Base-by-base conservation (phyloP, 2,888 invertebrate species). In the Mesorhabditis belari region DNA sequence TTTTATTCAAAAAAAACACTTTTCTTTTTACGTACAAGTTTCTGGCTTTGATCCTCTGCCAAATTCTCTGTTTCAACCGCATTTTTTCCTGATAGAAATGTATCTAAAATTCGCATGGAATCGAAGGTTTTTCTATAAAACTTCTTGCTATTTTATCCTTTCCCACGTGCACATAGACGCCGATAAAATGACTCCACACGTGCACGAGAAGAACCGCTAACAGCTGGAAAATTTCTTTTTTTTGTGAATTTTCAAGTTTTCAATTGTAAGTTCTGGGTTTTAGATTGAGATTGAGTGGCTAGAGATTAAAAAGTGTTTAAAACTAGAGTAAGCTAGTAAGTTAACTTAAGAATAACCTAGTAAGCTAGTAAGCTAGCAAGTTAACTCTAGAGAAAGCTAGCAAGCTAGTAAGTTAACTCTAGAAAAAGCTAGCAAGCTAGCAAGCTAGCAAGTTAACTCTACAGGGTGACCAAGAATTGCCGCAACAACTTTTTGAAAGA, bases 101-200 rank as follows among this genome's bases (percentile, higher is more conserved):
- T 65, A 9, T 51, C 57, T 23, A 44, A 23, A n/a, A n/a, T n/a
- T 9, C 12, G 12, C 9, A 25, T 25, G 17, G 19, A 26, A 12
- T 25, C n/a, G n/a, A n/a, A n/a, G n/a, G n/a, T 25, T 5, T 19
- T 17, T 26, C 35, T 6, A 28, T 28, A n/a, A 12, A 23, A 56
- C 62, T 73, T 24, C 78, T 62, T 9, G 69, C 70, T 19, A 77
- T 62, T 35, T 76, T 64, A 50, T 74, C 71, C 17, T 63, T 64
- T 2, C 71, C 71, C 5, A 71, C 58, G 58, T 70, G 68, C 23
- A 76, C 52, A 57, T 79, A 79, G 53, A 79, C 68, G 26, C 77
- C 75, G 56, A 78, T 69, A 63, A 77, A 73, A 63, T 77, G 69
- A 29, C 69, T 61, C 79, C 79, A 79, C 50, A 75, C 65, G 65